Conservation (phyloP, 2,113 vertebrate genomes). For the Etia nguti region DNA sequence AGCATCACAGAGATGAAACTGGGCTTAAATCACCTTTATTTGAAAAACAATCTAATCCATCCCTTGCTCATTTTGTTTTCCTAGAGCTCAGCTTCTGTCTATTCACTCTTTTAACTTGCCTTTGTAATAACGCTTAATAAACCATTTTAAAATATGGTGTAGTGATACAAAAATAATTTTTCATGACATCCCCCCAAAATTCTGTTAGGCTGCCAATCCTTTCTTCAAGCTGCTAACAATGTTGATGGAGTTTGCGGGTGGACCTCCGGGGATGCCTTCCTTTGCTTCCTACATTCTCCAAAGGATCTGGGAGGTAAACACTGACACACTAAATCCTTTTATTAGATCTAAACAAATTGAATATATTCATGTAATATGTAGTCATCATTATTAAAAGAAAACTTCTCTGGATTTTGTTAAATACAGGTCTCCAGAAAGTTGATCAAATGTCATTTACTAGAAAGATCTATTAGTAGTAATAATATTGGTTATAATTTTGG, state of each 20-base stretch:
- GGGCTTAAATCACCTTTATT: not conserved
- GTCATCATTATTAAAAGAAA: not conserved
- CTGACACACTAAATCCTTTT: not conserved
- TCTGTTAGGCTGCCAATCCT: conserved; percentile 88
- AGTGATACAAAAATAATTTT: not conserved
- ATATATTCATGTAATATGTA: not conserved
- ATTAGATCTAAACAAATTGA: not conserved
- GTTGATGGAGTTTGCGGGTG: conserved; percentile 98
- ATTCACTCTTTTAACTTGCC: not conserved
- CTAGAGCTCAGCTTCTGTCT: not conserved
- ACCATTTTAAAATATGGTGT: fast-evolving
- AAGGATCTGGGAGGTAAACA: conserved; percentile 95
- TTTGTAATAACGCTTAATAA: not conserved
- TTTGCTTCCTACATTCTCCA: conserved; percentile 98
- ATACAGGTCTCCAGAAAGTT: not conserved
- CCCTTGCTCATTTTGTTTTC: not conserved
- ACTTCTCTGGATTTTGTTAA: not conserved
- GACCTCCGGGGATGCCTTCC: conserved; percentile 96
- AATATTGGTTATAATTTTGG: not conserved
- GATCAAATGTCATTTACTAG: not conserved
- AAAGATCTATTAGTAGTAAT: not conserved
- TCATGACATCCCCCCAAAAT: not conserved
- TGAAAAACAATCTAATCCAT: not conserved
- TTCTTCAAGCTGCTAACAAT: conserved; percentile 99
- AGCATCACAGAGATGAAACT: not conserved